phyloP scores from a whole-genome alignment of 2,888 invertebrate genomes.

The Eueremaeus valkanovi region DNA sequence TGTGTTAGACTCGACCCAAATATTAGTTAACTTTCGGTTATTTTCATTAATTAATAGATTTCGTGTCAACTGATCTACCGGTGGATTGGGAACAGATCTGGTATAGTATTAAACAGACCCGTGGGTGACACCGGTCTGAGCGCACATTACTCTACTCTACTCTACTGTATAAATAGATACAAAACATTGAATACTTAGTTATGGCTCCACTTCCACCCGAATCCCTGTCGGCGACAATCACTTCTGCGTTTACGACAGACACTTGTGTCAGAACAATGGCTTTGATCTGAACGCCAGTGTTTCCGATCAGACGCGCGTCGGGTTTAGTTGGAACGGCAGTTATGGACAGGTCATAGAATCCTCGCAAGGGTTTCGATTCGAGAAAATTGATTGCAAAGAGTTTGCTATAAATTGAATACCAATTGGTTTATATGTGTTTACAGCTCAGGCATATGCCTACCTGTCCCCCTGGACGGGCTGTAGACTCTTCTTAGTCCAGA shows the following conservation, averaged over 20 bases:
- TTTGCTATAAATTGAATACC: conserved; percentile 44
- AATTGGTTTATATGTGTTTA: neutral
- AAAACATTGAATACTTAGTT: conserved; percentile 53
- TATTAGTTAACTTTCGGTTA: neutral
- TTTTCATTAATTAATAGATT: neutral
- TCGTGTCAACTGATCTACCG: neutral
- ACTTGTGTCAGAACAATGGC: conserved; percentile 67
- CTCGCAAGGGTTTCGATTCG: conserved; percentile 72
- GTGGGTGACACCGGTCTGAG: conserved; percentile 1
- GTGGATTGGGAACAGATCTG: conserved; percentile 12
- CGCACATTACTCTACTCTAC: neutral
- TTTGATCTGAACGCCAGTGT: conserved; percentile 60
- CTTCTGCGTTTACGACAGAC: conserved; percentile 70
- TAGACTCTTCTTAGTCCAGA: conserved; percentile 62
- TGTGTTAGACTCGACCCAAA: conserved; percentile 14
- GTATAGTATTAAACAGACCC: neutral
- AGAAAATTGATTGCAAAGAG: conserved; percentile 71
- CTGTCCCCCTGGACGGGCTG: conserved; percentile 50
- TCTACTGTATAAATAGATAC: too few species aligned
- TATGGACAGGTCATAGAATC: conserved; percentile 75
- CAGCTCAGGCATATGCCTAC: conserved; percentile 37
- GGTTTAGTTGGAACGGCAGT: conserved; percentile 64
- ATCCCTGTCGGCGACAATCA: conserved; percentile 85
- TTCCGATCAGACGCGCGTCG: conserved; percentile 59
- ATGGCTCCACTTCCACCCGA: conserved; percentile 67